phyloP scores from a whole-genome alignment of 2,888 invertebrate species.

The Petrolisthes cinctipes region DNA sequence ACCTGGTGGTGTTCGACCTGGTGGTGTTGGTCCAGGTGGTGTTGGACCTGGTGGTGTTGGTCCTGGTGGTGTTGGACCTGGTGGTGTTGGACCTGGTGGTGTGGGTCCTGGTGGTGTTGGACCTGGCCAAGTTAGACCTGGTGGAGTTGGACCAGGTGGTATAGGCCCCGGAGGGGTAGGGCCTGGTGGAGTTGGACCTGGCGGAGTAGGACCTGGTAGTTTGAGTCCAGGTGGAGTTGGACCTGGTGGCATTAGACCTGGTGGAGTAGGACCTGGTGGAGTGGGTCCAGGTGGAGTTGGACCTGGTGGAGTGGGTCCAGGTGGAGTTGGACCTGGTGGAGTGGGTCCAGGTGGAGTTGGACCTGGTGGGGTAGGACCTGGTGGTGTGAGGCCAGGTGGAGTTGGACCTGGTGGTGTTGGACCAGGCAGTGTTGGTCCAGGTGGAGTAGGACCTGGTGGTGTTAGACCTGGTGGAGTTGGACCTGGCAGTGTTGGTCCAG shows the following conservation, averaged over 20 bases:
- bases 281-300: background rate
- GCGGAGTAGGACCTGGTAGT: background rate
- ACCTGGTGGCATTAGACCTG: background rate
- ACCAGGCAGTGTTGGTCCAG: slow-evolving; percentile 9
- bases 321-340: slow-evolving; percentile 7
- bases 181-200: background rate
- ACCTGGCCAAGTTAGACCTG: background rate
- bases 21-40: background rate
- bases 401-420: background rate
- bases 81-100: slow-evolving; percentile 1
- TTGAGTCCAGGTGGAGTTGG: background rate
- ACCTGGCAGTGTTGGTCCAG: background rate
- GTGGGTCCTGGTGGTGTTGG: background rate
- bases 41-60: background rate
- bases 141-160: background rate
- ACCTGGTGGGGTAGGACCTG: background rate
- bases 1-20: background rate
- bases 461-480: background rate
- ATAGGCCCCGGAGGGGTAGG: background rate
- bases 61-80: background rate
- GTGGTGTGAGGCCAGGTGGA: background rate
- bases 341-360: background rate
- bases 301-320: background rate
- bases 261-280: slow-evolving; percentile 1
- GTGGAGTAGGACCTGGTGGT: background rate